Evolutionary conservation across 2,113 vertebrate species (phyloP).

Genomic region (Corydoras maculifer): DNA sequence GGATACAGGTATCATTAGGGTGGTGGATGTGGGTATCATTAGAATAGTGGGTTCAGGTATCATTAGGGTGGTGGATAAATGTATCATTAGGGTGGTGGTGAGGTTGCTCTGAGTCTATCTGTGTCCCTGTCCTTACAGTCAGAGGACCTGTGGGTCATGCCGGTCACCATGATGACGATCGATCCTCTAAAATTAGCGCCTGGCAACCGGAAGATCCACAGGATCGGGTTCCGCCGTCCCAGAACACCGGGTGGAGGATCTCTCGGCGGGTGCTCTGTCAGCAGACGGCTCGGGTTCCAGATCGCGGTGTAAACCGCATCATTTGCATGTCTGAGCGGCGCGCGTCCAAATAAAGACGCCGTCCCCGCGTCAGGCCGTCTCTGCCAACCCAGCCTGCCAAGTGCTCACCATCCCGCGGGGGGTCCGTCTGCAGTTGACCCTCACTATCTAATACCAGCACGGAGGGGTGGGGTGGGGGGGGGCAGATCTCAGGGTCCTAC

Average conservation of each 20-base stretch:
- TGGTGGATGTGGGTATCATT: too few species aligned
- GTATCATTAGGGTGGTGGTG: too few species aligned
- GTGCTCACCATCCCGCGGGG: slow-evolving; percentile 17
- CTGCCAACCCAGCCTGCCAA: slow-evolving; percentile 13
- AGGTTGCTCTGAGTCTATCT: not conserved
- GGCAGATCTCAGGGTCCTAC: not conserved
- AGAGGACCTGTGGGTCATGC: slow-evolving; percentile 21
- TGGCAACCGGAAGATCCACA: slow-evolving; percentile 24
- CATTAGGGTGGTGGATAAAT: too few species aligned
- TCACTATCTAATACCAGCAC: slow-evolving; percentile 24
- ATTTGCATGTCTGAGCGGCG: slow-evolving; percentile 16
- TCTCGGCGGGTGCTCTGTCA: slow-evolving; percentile 19
- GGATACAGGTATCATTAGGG: too few species aligned
- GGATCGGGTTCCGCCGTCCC: slow-evolving; percentile 23
- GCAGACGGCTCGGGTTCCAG: slow-evolving; percentile 19
- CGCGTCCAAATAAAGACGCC: slow-evolving; percentile 1
- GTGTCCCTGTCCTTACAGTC: slow-evolving; percentile 20
- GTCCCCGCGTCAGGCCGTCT: not conserved
- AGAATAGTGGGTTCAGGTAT: too few species aligned
- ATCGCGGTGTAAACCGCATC: slow-evolving; percentile 17
- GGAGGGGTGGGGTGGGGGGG: slow-evolving; percentile 5
- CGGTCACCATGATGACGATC: slow-evolving; percentile 14
- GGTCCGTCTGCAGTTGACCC: slow-evolving; percentile 25
- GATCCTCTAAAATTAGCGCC: slow-evolving; percentile 41
- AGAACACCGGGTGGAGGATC: slow-evolving; percentile 20